These are phyloP conservation scores for Leptopterna dolabrata DNA, from an alignment of 2,888 invertebrate species.

Conservation along the genomic window DNA sequence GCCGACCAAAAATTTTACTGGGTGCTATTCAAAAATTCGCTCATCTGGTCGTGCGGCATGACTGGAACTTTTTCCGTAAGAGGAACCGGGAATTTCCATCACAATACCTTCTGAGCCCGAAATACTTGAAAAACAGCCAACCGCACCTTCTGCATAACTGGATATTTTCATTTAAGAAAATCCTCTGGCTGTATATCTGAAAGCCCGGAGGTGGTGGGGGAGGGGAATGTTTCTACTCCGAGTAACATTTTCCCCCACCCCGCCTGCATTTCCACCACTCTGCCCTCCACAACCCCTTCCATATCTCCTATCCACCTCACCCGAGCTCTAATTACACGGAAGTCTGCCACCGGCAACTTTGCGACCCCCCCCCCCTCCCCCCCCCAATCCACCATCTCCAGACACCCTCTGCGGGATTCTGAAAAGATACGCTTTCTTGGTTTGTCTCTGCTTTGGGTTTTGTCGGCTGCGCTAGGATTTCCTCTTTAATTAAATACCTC, in stretches of 20 bases:
- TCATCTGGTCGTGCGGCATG: too few relatives aligned
- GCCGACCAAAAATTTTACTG: too few relatives aligned
- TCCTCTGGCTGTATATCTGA: background rate
- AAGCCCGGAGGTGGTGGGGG: background rate
- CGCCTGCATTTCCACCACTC: background rate
- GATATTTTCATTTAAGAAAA: conserved; percentile 7
- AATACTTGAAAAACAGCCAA: background rate
- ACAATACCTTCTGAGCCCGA: background rate
- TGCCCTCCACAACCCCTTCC: background rate
- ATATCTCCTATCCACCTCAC: background rate
- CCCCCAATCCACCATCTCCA: background rate
- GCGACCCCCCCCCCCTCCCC: background rate
- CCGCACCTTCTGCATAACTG: background rate
- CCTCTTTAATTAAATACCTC: background rate
- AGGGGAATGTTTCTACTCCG: background rate
- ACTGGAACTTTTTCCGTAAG: too few relatives aligned
- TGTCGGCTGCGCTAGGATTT: background rate
- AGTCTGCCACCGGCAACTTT: background rate
- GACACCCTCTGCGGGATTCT: background rate
- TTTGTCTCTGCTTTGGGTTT: background rate
- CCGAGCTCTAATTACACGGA: background rate
- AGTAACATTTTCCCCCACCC: background rate
- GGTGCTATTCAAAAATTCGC: too few relatives aligned
- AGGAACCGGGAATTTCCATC: background rate
- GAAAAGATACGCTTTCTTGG: background rate